phyloP scores from a whole-genome alignment of 2,113 vertebrate genomes.

The Leptobrachium leishanense region DNA sequence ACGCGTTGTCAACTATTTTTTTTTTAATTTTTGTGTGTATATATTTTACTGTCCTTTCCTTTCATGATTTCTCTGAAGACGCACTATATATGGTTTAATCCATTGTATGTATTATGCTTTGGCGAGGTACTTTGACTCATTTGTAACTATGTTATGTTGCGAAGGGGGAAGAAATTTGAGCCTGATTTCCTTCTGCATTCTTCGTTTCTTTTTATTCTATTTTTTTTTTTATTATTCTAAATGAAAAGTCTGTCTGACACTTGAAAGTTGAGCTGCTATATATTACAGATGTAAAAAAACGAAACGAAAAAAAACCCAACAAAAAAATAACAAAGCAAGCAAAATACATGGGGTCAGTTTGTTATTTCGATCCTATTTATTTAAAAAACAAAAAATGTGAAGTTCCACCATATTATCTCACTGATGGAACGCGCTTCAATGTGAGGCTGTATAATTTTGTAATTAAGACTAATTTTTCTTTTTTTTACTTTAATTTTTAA shows the following conservation, averaged over 20 bases:
- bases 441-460: conserved; percentile 96
- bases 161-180: conserved; percentile 74
- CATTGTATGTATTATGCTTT: conserved; percentile 69
- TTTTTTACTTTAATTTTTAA: conserved; percentile 84
- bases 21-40: conserved; percentile 58
- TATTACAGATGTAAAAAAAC: conserved; percentile 60
- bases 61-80: conserved; percentile 62
- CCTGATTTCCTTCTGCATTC: conserved; percentile 62
- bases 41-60: conserved; percentile 69
- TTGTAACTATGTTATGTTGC: conserved; percentile 73
- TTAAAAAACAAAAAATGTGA: conserved; percentile 69
- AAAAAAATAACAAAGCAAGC: too few species aligned
- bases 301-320: too few species aligned
- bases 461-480: conserved; percentile 72
- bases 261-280: conserved; percentile 69
- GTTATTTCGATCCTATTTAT: conserved; percentile 65
- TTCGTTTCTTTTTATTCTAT: conserved; percentile 41
- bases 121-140: conserved; percentile 70
- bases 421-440: conserved; percentile 82
- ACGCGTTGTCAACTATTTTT: conserved; percentile 70
- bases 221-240: conserved; percentile 14
- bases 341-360: conserved; percentile 62
- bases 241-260: conserved; percentile 57
- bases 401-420: conserved; percentile 82
- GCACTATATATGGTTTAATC: conserved; percentile 74